phyloP scores from a whole-genome alignment of 2,888 invertebrate species.

The Andrena fulva region DNA sequence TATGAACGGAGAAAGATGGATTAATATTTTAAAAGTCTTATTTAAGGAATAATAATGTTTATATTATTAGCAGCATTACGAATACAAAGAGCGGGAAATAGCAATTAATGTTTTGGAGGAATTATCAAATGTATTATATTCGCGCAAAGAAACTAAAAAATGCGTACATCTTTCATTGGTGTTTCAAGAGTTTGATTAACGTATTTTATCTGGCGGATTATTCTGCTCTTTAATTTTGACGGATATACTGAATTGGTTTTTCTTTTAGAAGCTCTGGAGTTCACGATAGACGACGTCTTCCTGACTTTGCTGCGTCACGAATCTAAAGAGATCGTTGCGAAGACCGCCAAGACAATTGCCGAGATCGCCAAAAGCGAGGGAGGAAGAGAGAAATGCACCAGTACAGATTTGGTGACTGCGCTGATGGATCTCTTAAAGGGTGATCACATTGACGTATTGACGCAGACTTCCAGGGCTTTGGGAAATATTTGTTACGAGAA shows the following conservation, averaged over 20 bases:
- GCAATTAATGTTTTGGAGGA: too few relatives aligned
- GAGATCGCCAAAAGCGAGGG: constrained; percentile 92
- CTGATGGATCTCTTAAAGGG: constrained; percentile 86
- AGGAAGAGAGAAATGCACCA: constrained; percentile 90
- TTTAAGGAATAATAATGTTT: too few relatives aligned
- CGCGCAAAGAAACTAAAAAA: too few relatives aligned
- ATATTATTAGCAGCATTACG: too few relatives aligned
- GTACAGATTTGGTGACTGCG: constrained; percentile 87
- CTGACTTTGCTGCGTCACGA: constrained; percentile 74
- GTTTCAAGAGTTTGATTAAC: too few relatives aligned
- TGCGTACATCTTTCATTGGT: too few relatives aligned
- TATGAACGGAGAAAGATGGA: too few relatives aligned
- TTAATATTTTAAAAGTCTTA: too few relatives aligned
- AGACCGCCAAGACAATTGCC: constrained; percentile 90
- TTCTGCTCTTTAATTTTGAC: too few relatives aligned
- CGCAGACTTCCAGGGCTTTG: constrained; percentile 92
- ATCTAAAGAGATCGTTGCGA: constrained; percentile 77
- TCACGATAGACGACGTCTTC: constrained; percentile 76
- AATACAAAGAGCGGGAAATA: too few relatives aligned
- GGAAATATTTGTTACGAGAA: constrained; percentile 96
- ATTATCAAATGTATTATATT: too few relatives aligned
- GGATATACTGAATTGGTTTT: not conserved
- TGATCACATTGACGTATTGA: constrained; percentile 87
- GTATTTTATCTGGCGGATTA: too few relatives aligned
- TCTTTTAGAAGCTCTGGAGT: constrained; percentile 69